Base-by-base conservation (phyloP, 2,888 invertebrate species). In the Eurytoma californica region DNA sequence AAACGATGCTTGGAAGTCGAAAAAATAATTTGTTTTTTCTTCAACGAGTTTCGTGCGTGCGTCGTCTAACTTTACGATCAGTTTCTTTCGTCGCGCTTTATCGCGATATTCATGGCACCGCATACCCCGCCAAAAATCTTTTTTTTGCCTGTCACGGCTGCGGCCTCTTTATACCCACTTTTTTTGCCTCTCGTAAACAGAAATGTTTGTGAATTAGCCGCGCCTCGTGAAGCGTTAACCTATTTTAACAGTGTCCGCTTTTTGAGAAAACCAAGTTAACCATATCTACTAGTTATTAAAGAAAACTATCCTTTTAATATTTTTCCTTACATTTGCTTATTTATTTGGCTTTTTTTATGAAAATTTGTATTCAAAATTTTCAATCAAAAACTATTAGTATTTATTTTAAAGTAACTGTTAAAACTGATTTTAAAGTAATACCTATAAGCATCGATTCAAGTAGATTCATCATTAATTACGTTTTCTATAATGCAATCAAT, bases 41-140 rank as follows among this genome's bases (percentile, higher is more conserved):
- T 53, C 16, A 16, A 28, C 28, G 24, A 47, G n/a, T 51, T 53
- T 18, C 49, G 67, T 47, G 24, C 18, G 60, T 47, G n/a, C 53
- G 20, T 60, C 60, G 47, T 57, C 57, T 68, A 68, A 75, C 30
- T 75, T 75, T 75, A 68, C 55, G 61, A 68, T 61, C 61, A 16
- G 16, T 1, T n/a, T 28, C 49, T 75, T 68, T 68, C 67, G 60
- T 60, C 60, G 47, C 30, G 30, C 9, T 68, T 75, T 51, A 58
- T 75, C 67, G 51, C 49, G 16, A 67, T 67, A 60, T 58, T 60
- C 20, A 20, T 5, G 74, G 49, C 55, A 58, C 58, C n/a, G 39
- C 28, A 53, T 67, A 58, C 58, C n/a, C 24, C 55, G 47, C 58
- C 49, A 66, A 73, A 66, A 65, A 49, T 39, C 18, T 39, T 72